These are phyloP conservation scores for Aythya baeri DNA, from an alignment of 2,113 vertebrate species.

Conservation along the genomic window DNA sequence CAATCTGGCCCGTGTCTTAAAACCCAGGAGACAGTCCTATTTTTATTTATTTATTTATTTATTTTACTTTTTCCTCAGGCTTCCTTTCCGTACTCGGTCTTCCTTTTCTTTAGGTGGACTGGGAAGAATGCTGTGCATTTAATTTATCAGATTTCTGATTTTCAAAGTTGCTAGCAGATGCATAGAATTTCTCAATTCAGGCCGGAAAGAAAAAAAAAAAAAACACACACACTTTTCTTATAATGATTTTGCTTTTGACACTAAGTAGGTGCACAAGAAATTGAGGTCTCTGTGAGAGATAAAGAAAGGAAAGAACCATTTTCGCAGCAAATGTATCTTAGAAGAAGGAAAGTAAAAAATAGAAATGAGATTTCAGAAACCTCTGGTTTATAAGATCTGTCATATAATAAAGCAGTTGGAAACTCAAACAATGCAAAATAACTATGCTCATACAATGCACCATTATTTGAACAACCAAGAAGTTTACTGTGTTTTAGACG, in stretches of 20 bases:
- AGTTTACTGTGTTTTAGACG: not conserved
- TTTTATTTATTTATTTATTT: not conserved
- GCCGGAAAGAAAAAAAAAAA: not conserved
- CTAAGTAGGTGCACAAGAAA: not conserved
- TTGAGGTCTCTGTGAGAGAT: not conserved
- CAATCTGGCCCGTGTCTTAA: not conserved
- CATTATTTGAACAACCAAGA: conserved; percentile 20
- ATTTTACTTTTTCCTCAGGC: not conserved
- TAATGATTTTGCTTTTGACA: not conserved
- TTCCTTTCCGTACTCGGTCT: not conserved
- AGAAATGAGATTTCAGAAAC: not conserved
- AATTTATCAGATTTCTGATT: not conserved
- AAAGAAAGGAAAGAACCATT: not conserved
- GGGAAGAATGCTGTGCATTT: not conserved
- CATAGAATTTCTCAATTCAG: not conserved
- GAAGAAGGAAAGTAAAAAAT: not conserved
- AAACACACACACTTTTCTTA: not conserved
- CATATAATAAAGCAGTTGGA: not conserved
- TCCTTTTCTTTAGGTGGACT: not conserved
- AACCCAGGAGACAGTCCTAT: not conserved
- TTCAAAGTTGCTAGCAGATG: not conserved
- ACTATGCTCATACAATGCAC: not conserved
- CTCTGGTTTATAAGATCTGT: conserved; percentile 1
- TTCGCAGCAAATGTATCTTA: not conserved
- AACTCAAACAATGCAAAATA: not conserved